Evolutionary conservation across 2,797 vertebrate species (phyloP).

Genomic region (Phoebastria nigripes): DNA sequence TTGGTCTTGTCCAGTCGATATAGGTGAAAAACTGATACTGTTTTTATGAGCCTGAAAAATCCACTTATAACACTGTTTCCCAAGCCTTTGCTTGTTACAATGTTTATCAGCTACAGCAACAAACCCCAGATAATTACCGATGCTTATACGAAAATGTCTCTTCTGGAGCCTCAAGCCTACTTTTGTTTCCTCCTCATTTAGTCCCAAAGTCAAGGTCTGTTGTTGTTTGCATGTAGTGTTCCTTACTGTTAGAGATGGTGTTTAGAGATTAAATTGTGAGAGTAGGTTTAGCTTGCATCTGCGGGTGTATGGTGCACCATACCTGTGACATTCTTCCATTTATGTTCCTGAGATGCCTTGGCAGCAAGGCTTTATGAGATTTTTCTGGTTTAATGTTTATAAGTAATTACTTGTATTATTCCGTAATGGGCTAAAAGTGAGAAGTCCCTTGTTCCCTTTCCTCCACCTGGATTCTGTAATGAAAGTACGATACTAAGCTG

Average conservation of each 20-base stretch:
- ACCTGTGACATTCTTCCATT: neutral
- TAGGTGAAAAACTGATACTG: neutral
- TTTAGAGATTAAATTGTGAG: neutral
- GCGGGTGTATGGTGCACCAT: fast-evolving
- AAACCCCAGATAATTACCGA: neutral
- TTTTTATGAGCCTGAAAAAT: neutral
- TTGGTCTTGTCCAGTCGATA: neutral
- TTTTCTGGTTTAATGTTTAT: neutral
- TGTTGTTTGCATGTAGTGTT: neutral
- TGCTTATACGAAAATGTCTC: neutral
- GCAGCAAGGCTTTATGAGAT: neutral
- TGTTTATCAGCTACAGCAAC: neutral
- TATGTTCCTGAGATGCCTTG: neutral
- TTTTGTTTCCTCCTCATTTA: neutral
- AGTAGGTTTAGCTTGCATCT: neutral
- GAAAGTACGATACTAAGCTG: neutral
- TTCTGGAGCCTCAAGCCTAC: neutral
- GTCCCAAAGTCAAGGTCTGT: neutral
- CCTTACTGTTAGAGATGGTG: neutral
- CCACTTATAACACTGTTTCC: neutral
- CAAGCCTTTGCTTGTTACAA: neutral
- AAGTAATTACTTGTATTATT: neutral
- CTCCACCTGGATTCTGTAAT: neutral
- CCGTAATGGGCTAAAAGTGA: neutral
- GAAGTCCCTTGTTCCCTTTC: neutral